These are phyloP conservation scores for Reticulitermes lucifugus DNA, from an alignment of 2,888 invertebrate genomes.

Conservation along the genomic window DNA sequence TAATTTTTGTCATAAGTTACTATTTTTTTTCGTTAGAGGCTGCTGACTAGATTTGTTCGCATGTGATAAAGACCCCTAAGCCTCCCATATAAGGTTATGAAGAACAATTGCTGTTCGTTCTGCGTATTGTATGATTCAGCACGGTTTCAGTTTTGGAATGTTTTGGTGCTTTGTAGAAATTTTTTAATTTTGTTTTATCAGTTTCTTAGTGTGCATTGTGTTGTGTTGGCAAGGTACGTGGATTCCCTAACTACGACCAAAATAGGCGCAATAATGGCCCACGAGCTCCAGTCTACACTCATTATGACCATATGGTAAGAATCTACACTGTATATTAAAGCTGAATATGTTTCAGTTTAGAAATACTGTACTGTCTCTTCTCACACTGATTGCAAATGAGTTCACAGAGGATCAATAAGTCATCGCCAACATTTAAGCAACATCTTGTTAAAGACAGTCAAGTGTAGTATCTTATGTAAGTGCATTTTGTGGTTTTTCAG, in stretches of 20 bases:
- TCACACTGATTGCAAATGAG: too few species aligned
- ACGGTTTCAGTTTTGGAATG: slow-evolving; percentile 23
- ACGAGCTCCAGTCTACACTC: slow-evolving; percentile 60
- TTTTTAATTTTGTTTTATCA: slow-evolving; percentile 27
- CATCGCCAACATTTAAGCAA: too few species aligned
- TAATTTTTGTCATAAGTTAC: background rate
- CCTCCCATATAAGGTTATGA: too few species aligned
- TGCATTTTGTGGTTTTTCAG: too few species aligned
- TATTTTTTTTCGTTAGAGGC: background rate
- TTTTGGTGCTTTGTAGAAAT: background rate
- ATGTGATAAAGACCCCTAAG: too few species aligned
- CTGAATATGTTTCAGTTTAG: too few species aligned
- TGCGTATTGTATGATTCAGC: background rate
- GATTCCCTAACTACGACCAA: slow-evolving; percentile 38
- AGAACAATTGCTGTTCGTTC: too few species aligned
- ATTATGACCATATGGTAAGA: slow-evolving; percentile 60
- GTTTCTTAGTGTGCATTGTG: slow-evolving; percentile 40
- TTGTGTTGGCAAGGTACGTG: slow-evolving; percentile 44
- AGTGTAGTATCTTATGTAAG: too few species aligned
- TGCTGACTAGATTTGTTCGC: background rate
- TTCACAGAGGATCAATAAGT: too few species aligned
- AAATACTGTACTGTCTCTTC: too few species aligned
- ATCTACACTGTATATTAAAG: background rate
- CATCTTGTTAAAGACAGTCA: too few species aligned
- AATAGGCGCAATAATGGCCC: slow-evolving; percentile 58